Evolutionary conservation across 1,140 invertebrate species (phyloP).

Genomic region (Lasioglossum albipes): DNA sequence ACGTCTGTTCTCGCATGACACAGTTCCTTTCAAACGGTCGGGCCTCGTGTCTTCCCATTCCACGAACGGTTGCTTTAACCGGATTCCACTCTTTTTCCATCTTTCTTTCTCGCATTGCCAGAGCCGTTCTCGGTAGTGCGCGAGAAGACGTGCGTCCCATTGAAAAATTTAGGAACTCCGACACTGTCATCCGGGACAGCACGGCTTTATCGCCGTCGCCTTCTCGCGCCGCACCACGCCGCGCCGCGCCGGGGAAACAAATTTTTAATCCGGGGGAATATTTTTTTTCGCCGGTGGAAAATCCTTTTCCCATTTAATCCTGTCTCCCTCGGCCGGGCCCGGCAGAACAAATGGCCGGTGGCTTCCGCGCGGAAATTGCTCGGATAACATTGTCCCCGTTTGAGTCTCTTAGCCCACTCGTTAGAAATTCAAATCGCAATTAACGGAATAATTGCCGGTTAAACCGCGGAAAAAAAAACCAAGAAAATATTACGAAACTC

Average conservation of each 20-base stretch:
- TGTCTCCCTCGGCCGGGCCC: background rate
- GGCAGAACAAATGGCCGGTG: background rate
- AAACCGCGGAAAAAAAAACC: background rate
- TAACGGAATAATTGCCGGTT: constrained; percentile 12
- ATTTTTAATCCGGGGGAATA: constrained; percentile 34
- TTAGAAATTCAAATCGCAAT: constrained; percentile 10
- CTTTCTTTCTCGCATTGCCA: background rate
- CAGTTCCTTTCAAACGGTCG: background rate
- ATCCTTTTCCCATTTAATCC: constrained; percentile 21
- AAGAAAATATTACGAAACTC: background rate
- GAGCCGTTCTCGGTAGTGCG: background rate
- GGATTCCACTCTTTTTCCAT: too few relatives aligned
- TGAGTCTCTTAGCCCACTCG: background rate
- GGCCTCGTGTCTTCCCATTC: background rate
- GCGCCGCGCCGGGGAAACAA: background rate
- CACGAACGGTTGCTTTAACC: background rate
- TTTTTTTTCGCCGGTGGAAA: constrained; percentile 1
- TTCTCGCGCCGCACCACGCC: background rate
- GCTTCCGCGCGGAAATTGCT: constrained; percentile 2
- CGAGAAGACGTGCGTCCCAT: background rate
- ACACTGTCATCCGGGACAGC: background rate
- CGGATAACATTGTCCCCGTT: background rate
- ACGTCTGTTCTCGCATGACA: background rate
- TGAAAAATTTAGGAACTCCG: background rate
- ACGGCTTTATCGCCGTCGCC: background rate